Evolutionary conservation across 1,140 invertebrate genomes (phyloP).

Genomic region (Heterodera carotae): DNA sequence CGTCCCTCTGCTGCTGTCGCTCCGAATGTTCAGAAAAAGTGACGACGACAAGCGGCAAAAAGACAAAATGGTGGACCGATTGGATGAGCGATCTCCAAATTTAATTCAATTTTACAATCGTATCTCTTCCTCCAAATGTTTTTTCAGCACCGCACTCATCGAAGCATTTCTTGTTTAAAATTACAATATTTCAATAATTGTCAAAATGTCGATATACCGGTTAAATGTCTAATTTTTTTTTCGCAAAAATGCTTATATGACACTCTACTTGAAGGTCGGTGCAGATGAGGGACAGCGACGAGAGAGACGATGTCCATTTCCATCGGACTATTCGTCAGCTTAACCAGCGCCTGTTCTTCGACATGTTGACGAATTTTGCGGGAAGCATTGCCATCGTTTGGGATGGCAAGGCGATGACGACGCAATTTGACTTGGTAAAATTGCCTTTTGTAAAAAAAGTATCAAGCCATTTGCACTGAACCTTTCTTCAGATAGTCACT

Average conservation of each 20-base stretch:
- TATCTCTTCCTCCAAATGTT: slow-evolving; percentile 15
- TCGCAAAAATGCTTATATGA: too few species aligned
- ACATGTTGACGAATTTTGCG: slow-evolving; percentile 24
- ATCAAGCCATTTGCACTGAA: neutral
- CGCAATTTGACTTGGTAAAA: slow-evolving; percentile 38
- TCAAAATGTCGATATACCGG: too few species aligned
- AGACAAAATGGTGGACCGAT: neutral
- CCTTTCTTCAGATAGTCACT: slow-evolving; percentile 24
- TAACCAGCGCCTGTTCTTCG: slow-evolving; percentile 40
- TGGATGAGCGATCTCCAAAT: slow-evolving; percentile 10
- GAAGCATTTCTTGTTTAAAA: too few species aligned
- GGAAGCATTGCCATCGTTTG: slow-evolving; percentile 38
- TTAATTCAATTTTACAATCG: neutral
- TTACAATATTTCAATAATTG: slow-evolving; percentile 5
- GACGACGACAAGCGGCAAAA: neutral
- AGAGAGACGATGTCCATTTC: neutral
- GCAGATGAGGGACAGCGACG: neutral
- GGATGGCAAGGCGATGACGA: slow-evolving; percentile 36
- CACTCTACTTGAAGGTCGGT: too few species aligned
- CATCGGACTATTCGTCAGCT: slow-evolving; percentile 27
- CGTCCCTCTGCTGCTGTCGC: slow-evolving; percentile 20
- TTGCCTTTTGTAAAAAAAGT: slow-evolving; percentile 5
- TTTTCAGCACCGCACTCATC: too few species aligned
- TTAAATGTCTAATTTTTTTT: too few species aligned
- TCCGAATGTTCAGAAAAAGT: slow-evolving; percentile 3